phyloP scores from a whole-genome alignment of 2,797 vertebrate species.

The Notolabrus celidotus region DNA sequence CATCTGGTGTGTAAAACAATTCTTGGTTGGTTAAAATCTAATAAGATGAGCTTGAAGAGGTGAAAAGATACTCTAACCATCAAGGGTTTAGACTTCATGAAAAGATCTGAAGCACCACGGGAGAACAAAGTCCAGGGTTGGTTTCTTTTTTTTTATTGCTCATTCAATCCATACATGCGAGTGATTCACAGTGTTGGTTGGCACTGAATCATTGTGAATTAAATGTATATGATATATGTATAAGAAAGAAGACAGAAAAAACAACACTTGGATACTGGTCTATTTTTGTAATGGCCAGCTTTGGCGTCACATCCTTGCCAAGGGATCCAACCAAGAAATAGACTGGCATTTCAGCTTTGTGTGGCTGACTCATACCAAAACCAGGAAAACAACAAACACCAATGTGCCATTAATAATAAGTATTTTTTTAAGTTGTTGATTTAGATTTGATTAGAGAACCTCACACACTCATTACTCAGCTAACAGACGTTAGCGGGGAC shows the following conservation, averaged over 20 bases:
- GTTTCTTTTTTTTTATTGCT: slow-evolving; percentile 2
- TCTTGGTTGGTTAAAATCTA: background rate
- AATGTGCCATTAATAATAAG: slow-evolving; percentile 43
- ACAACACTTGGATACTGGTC: slow-evolving; percentile 68
- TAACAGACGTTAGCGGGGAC: slow-evolving; percentile 20
- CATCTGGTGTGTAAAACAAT: background rate
- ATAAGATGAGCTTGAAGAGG: background rate
- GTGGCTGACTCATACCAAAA: slow-evolving; percentile 66
- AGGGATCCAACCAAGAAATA: slow-evolving; percentile 59
- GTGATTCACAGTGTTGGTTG: slow-evolving; percentile 30
- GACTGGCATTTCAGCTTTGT: slow-evolving; percentile 69
- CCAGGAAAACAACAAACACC: slow-evolving; percentile 47
- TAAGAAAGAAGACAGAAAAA: slow-evolving; percentile 25
- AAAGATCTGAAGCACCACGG: background rate
- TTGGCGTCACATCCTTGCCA: slow-evolving; percentile 59
- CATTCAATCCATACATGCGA: background rate
- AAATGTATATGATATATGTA: slow-evolving; percentile 41
- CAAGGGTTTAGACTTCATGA: background rate
- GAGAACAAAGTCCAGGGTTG: background rate
- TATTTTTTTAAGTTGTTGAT: slow-evolving; percentile 46
- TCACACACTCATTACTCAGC: slow-evolving; percentile 30
- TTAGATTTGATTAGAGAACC: slow-evolving; percentile 47
- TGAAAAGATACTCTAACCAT: background rate
- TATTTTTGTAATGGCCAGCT: slow-evolving; percentile 70
- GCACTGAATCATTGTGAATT: slow-evolving; percentile 45